A percentile compares a stretch with the other conserved stretches of the same genome.
These are phyloP conservation scores for Tinea trinotella DNA, from an alignment of 2,888 invertebrate genomes.

Conservation along the genomic window DNA sequence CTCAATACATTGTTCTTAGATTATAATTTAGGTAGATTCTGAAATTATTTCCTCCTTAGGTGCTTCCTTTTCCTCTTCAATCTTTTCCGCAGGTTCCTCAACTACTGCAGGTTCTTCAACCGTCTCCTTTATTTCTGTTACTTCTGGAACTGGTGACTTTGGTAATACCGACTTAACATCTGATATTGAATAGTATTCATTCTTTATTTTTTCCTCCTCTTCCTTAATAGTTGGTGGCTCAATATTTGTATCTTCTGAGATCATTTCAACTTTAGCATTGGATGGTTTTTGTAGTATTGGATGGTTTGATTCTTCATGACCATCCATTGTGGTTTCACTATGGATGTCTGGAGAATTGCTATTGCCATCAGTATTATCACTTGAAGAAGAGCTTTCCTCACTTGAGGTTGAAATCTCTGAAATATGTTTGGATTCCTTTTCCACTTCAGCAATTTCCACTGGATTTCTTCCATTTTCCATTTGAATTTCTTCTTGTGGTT, in stretches of 20 bases:
- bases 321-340: slow-evolving; percentile 38
- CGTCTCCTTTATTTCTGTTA: slow-evolving; percentile 23
- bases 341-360: slow-evolving; percentile 57
- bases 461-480: slow-evolving; percentile 17
- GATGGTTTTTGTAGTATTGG: slow-evolving; percentile 31
- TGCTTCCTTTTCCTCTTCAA: slow-evolving; percentile 25
- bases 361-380: slow-evolving; percentile 60
- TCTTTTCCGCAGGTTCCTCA: slow-evolving; percentile 22
- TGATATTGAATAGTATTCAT: slow-evolving; percentile 55
- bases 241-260: slow-evolving; percentile 24
- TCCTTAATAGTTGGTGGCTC: slow-evolving; percentile 24
- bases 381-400: slow-evolving; percentile 62
- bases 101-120: slow-evolving; percentile 24
- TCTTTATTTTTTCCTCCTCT: slow-evolving; percentile 35
- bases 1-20: no score
- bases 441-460: slow-evolving; percentile 29
- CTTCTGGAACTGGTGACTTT: slow-evolving; percentile 31
- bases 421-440: slow-evolving; percentile 37
- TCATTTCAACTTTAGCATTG: slow-evolving; percentile 27
- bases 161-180: slow-evolving; percentile 55
- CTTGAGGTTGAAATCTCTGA: slow-evolving; percentile 55
- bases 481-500: slow-evolving; percentile 34
- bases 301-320: slow-evolving; percentile 41
- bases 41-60: slow-evolving; percentile 30
- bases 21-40: slow-evolving; percentile 24